Percentiles rank a stretch among this genome's conserved stretches.
phyloP scores from a whole-genome alignment of 1,140 invertebrate species.

The Chymomyza costata region DNA sequence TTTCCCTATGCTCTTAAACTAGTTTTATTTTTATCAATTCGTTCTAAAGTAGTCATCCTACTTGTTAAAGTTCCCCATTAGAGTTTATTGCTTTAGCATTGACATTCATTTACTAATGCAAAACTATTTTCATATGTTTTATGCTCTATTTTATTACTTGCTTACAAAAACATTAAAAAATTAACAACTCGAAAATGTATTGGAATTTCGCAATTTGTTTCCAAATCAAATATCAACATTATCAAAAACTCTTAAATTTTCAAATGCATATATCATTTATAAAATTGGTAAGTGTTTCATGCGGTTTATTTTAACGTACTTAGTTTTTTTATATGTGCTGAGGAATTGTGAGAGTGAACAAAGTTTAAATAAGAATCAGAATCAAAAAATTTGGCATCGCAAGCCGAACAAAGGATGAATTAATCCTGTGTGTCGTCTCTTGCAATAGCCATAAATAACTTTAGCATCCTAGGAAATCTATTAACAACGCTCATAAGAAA shows the following conservation, averaged over 20 bases:
- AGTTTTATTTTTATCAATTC: not conserved
- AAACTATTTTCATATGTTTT: conserved; percentile 53
- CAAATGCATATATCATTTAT: conserved; percentile 53
- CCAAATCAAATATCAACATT: conserved; percentile 41
- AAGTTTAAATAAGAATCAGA: no score
- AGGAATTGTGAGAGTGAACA: no score
- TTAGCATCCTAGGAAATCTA: no score
- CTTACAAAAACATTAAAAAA: conserved; percentile 42
- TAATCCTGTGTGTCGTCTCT: no score
- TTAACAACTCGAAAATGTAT: conserved; percentile 45
- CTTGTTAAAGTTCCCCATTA: no score
- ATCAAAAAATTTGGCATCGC: no score
- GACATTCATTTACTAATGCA: conserved; percentile 62
- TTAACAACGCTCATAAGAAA: no score
- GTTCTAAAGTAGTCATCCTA: not conserved
- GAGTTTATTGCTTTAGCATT: conserved; percentile 30
- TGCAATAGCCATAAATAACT: no score
- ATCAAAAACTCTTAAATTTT: conserved; percentile 23
- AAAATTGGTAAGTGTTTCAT: conserved; percentile 64
- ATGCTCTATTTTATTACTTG: conserved; percentile 54
- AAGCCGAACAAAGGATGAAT: no score
- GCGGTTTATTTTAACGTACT: conserved; percentile 33
- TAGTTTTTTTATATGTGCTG: conserved; percentile 32
- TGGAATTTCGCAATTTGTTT: conserved; percentile 61
- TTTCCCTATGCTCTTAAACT: not conserved